Conservation (phyloP, 2,797 vertebrate species). For the Melanotaenia nigrans region DNA sequence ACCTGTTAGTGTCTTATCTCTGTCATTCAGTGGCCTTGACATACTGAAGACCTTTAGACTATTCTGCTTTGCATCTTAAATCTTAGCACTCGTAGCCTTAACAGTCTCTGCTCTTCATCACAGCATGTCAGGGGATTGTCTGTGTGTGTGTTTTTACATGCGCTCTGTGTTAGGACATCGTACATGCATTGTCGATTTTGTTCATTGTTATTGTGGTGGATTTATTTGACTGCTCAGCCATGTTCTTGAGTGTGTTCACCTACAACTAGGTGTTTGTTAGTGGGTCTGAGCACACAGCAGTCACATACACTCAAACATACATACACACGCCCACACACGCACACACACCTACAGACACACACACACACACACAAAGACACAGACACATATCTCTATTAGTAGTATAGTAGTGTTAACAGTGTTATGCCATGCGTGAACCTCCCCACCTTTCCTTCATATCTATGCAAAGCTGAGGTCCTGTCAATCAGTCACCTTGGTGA, state of each 20-base stretch:
- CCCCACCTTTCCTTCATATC: slow-evolving; percentile 84
- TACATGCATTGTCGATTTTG: slow-evolving; percentile 68
- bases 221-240: slow-evolving; percentile 74
- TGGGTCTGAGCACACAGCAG: slow-evolving; percentile 39
- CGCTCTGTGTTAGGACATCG: slow-evolving; percentile 54
- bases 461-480: slow-evolving; percentile 90
- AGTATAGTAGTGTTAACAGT: slow-evolving; percentile 82
- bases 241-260: slow-evolving; percentile 70
- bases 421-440: slow-evolving; percentile 81
- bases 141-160: slow-evolving; percentile 39
- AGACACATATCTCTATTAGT: slow-evolving; percentile 82
- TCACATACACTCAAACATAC: slow-evolving; percentile 35
- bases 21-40: slow-evolving; percentile 41
- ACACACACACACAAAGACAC: slow-evolving; percentile 35
- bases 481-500: slow-evolving; percentile 89
- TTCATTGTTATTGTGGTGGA: slow-evolving; percentile 69
- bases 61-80: slow-evolving; percentile 46
- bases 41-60: slow-evolving; percentile 48
- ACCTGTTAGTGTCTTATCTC: slow-evolving; percentile 25
- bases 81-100: slow-evolving; percentile 53
- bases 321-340: slow-evolving; percentile 28
- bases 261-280: slow-evolving; percentile 56
- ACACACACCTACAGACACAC: slow-evolving; percentile 25
- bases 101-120: slow-evolving; percentile 72
- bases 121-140: slow-evolving; percentile 47